phyloP scores from a whole-genome alignment of 2,113 vertebrate species.

The Tragelaphus scriptus region DNA sequence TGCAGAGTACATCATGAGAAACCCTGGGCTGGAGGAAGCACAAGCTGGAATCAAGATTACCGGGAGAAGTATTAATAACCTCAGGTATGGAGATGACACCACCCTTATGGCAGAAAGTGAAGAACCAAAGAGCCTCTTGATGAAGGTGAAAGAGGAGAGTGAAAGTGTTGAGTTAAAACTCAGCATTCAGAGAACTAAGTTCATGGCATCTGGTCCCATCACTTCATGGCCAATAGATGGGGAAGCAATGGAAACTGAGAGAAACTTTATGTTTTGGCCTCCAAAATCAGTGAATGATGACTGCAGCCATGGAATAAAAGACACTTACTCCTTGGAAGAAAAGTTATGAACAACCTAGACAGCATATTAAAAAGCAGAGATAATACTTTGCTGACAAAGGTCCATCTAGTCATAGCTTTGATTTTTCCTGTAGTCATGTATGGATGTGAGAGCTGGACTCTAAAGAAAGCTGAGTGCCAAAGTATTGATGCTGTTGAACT shows the following conservation, averaged over 20 bases:
- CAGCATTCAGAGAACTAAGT: not conserved
- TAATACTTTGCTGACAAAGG: not conserved
- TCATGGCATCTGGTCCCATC: not conserved
- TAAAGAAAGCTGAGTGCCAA: not conserved
- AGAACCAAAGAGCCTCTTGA: not conserved
- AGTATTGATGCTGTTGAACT: not conserved
- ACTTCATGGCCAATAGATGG: not conserved
- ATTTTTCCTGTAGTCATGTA: not conserved
- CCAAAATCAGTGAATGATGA: not conserved
- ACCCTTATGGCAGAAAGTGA: not conserved
- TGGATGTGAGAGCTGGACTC: not conserved
- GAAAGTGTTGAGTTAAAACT: not conserved
- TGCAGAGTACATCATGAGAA: not conserved
- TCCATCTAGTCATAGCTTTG: not conserved
- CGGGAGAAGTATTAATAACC: rapidly evolving
- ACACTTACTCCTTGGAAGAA: not conserved
- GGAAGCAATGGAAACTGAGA: not conserved
- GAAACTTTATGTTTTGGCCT: not conserved
- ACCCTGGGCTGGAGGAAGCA: rapidly evolving
- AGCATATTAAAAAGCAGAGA: not conserved
- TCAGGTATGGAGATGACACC: not conserved
- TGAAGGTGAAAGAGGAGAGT: not conserved
- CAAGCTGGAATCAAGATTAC: not conserved
- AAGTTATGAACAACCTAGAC: not conserved
- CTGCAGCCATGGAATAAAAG: not conserved